These are phyloP conservation scores for Stigmatopora nigra DNA, from an alignment of 2,113 vertebrate genomes.

Conservation along the genomic window DNA sequence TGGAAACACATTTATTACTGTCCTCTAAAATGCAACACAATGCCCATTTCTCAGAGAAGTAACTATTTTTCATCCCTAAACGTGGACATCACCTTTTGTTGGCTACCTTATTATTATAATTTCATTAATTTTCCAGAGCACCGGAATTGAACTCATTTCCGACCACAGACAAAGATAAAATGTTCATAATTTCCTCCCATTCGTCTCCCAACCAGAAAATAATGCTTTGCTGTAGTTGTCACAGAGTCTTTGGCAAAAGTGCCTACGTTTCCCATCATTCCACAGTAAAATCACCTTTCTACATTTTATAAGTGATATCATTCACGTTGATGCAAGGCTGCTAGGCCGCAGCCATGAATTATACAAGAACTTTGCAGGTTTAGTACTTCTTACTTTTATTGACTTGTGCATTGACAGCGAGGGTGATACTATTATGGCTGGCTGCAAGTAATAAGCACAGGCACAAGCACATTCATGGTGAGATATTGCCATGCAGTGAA, in stretches of 20 bases:
- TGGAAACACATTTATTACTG: too few relatives aligned
- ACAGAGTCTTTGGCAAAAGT: conserved; percentile 27
- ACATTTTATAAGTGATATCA: conserved; percentile 1
- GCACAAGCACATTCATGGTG: not conserved
- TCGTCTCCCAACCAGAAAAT: conserved; percentile 22
- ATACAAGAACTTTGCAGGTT: conserved; percentile 2
- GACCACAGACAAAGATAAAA: too few relatives aligned
- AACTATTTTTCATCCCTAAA: too few relatives aligned
- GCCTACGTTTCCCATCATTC: conserved; percentile 1
- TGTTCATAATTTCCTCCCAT: conserved; percentile 17
- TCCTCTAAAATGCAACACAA: too few relatives aligned
- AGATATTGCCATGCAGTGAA: not conserved
- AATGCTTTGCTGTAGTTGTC: conserved; percentile 50
- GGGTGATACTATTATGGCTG: not conserved
- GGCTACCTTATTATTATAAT: too few relatives aligned
- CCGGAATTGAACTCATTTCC: too few relatives aligned
- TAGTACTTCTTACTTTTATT: conserved; percentile 1
- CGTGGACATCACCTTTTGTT: too few relatives aligned
- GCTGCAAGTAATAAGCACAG: not conserved
- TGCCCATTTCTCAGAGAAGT: too few relatives aligned
- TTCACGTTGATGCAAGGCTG: not conserved
- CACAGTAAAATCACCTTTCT: not conserved
- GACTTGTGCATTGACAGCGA: not conserved
- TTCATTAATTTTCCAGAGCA: too few relatives aligned
- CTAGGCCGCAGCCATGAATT: not conserved